Base-by-base conservation (phyloP, 35 echinoderm and acorn worm species). In the Hemicentrotus pulcherrimus region DNA sequence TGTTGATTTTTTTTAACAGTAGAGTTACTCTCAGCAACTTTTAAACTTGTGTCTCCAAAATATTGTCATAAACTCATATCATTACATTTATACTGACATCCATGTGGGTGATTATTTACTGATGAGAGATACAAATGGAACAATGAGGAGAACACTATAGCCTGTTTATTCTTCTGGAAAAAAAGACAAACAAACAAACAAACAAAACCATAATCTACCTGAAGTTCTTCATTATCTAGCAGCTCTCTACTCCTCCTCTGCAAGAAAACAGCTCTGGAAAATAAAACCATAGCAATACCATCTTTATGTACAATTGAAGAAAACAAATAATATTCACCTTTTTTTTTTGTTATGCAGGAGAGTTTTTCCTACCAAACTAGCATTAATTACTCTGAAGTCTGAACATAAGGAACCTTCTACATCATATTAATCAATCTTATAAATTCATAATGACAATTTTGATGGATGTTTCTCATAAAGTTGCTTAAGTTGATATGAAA, bases 211-310 rank as follows among this genome's bases (percentile, higher is more conserved):
- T 70, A 71, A 94, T 59, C 92, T 86, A 97, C 97, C 94, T 97
- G 97, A 18, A 99, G 87, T 86, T 99, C 98, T 95, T 99, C 98
- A 97, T 99, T 99, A 52, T 99, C 98, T 32, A 99, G 91, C n/a
- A 99, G 71, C 52, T 99, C 98, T 89, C 98, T 86, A 88, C 98
- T 99, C 85, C 98, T 95, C 86, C 98, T 95, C 58, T 99, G 98
- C 41, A 99, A 95, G 88, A 99, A 99, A 30, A 99, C 98, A 97
- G 98, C 98, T 91, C 98, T 99, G 92, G 30, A 65, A 95, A 78
- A 78, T 6, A 78, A 28, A 78, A 78, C 24, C 65, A 78, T 28
- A 28, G 6, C 15, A 78, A n/a, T 28, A 78, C 1, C 61, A 70
- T 78, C 4, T n/a, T 30, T 8, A 28, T 78, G 65, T 8, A 78